Evolutionary conservation across 2,113 vertebrate genomes (phyloP), one percentile per base, ranked within the genome.

Genomic region (Nematolebias whitei): DNA sequence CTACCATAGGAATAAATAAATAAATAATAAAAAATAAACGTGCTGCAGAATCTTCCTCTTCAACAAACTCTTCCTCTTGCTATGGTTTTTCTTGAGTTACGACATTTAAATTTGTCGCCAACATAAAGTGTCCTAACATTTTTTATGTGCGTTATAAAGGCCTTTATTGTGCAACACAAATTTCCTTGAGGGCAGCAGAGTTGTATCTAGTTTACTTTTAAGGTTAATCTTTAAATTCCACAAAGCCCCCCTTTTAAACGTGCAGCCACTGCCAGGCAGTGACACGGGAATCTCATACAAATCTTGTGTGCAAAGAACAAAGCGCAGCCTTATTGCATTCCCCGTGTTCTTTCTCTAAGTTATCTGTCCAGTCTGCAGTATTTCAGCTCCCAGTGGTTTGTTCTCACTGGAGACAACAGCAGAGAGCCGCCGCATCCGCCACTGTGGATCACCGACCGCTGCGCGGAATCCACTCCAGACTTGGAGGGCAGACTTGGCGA

Each of bases 251-350:
- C 59, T 56, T 62, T 24, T 16, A 24, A 75, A 53, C 1, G 61
- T 47, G 57, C n/a, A 41, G 60, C 22, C 73, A 43, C 32, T 70
- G 67, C 78, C 67, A 12, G 57, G 68, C 74, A 66, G 68, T 56
- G 4, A 39, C 71, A 4, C 50, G 16, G 74, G 77, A 81, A 83
- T 76, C 65, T 63, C 74, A 68, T 23, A 68, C 71, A 76, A 74
- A 65, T 78, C 76, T 70, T 69, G 41, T n/a, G 47, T 39, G 48
- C 20, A 32, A 41, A 63, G 69, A 78, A 87, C 79, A 57, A 85
- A 73, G 59, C 48, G 53, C 16, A 24, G 60, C 40, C 26, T 63
- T 59, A 50, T 59, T 82, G 54, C 58, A 40, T 54, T 54, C 75
- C 56, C 2, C 14, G 23, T 26, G 38, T 70, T 24, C 22, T 65